Evolutionary conservation across 2,797 vertebrate genomes (phyloP), one percentile per base, ranked within the genome.

Genomic region (Eurystomus glaucurus): DNA sequence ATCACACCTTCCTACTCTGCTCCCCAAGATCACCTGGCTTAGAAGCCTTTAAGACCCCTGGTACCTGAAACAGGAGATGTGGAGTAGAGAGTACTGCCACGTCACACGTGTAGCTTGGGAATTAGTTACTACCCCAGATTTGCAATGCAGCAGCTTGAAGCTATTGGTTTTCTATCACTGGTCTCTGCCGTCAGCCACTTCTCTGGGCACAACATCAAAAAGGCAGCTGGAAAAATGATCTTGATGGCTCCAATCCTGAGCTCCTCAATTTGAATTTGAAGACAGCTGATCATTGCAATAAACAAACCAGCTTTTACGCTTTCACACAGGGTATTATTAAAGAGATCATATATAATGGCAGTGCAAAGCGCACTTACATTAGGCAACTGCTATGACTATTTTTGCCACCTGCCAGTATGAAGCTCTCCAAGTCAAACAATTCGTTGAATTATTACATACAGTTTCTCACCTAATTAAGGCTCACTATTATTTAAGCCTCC

Each of bases 381-480:
- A 60, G 2, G 5, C 85, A 61, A 85, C 66, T 26, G 55, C 66
- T 25, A 46, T 10, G 37, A 80, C 85, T 61, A 5, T 39, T 79
- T 50, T 11, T 9, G 3, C 33, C 61, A 54, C 81, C 93, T 94
- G 91, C 71, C 85, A 88, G 54, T 29, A 48, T 2, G 43, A 72
- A 72, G 72, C 39, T 60, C 75, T 87, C 78, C 72, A 81, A 78
- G 69, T 66, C 71, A 93, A 79, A 83, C 79, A 92, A 87, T 68
- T 81, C 65, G 46, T 5, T 75, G 60, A 69, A 43, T 78, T 64
- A 87, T 37, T 58, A 60, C 46, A 55, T 18, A 15, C 31, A 31
- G 78, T 61, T 92, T 77, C 88, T 86, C 83, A 64, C 57, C 45
- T 94, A 85, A 84, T 93, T 84, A 96, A 93, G 61, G 57, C 68